phyloP scores from a whole-genome alignment of 2,113 vertebrate species.

The Leiothrix lutea region DNA sequence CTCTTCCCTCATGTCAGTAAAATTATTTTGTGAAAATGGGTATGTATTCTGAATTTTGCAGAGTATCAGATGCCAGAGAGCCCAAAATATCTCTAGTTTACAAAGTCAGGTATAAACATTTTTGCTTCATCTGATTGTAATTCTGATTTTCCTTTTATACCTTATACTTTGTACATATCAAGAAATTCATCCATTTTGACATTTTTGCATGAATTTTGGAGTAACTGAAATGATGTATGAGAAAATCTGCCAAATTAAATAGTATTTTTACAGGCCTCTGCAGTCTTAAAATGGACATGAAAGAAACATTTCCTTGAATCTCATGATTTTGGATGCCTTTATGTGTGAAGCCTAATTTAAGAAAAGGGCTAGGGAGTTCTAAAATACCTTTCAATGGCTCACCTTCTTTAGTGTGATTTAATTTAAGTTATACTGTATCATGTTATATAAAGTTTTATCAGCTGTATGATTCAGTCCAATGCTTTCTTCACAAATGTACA shows the following conservation, averaged over 20 bases:
- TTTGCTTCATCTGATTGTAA: background rate
- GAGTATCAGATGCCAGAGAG: background rate
- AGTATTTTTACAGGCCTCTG: background rate
- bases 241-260: background rate
- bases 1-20: rapidly evolving
- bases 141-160: background rate
- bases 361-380: background rate
- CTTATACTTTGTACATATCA: background rate
- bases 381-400: background rate
- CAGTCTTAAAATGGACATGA: background rate
- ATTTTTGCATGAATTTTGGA: background rate
- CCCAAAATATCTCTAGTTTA: background rate
- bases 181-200: background rate
- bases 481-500: background rate
- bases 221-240: background rate
- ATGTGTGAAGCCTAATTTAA: background rate
- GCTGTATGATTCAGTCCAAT: background rate
- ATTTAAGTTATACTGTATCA: background rate
- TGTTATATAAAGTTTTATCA: background rate
- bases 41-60: background rate
- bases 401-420: background rate
- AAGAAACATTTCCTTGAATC: background rate
- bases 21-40: background rate
- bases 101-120: background rate
- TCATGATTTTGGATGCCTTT: background rate